Evolutionary conservation across 2,888 invertebrate species (phyloP).

Genomic region (Ctenicera cuprea): DNA sequence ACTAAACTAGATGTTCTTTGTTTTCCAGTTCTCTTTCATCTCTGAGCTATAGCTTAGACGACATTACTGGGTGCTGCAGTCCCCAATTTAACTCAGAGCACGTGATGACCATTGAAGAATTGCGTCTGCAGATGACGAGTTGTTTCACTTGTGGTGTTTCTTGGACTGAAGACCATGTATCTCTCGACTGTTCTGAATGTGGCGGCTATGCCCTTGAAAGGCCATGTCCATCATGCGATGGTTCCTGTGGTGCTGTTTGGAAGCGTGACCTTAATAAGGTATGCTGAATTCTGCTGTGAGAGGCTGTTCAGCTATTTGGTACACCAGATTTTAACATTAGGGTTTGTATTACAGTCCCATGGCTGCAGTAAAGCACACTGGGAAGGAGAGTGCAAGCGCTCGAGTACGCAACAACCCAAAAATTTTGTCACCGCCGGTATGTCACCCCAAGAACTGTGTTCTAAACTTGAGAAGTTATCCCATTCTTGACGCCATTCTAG

Average conservation of each 20-base stretch:
- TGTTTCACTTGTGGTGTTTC: slow-evolving; percentile 88
- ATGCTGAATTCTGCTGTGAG: slow-evolving; percentile 62
- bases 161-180: slow-evolving; percentile 86
- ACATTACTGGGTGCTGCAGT: slow-evolving; percentile 64
- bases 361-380: slow-evolving; percentile 83
- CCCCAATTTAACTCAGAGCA: slow-evolving; percentile 69
- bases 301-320: not conserved
- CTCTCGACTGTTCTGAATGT: slow-evolving; percentile 86
- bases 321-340: slow-evolving; percentile 4
- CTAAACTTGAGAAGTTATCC: slow-evolving; percentile 74
- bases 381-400: slow-evolving; percentile 79
- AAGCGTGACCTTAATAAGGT: slow-evolving; percentile 87
- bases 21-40: slow-evolving; percentile 69
- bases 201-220: slow-evolving; percentile 85
- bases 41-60: slow-evolving; percentile 70
- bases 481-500: slow-evolving; percentile 74
- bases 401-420: slow-evolving; percentile 57
- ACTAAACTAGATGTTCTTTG: too few relatives aligned
- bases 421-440: slow-evolving; percentile 35
- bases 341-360: slow-evolving; percentile 77
- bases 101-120: slow-evolving; percentile 81
- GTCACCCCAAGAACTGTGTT: slow-evolving; percentile 73
- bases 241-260: slow-evolving; percentile 83
- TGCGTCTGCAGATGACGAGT: slow-evolving; percentile 82
- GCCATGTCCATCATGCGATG: slow-evolving; percentile 86